phyloP scores from a whole-genome alignment of 1,140 invertebrate genomes.

The Papilio xuthus region DNA sequence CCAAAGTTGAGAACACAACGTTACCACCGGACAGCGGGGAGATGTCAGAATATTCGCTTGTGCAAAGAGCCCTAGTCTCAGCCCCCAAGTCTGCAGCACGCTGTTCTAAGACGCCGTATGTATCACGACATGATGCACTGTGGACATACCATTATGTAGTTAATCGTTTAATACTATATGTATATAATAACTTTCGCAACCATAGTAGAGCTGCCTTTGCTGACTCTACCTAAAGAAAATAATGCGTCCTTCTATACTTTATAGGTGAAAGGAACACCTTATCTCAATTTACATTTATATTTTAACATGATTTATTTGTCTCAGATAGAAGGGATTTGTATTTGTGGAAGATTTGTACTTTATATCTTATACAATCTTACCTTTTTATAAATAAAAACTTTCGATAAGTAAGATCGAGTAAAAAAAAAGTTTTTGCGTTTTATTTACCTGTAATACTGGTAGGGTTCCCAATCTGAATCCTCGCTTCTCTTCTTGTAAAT shows the following conservation, averaged over 20 bases:
- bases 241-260: neutral
- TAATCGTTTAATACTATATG: neutral
- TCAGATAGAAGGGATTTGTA: no score
- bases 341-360: no score
- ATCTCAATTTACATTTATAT: no score
- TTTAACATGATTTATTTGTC: no score
- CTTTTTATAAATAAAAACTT: no score
- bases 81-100: constrained; percentile 86
- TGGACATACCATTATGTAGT: constrained; percentile 42
- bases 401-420: no score
- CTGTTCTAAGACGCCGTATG: constrained; percentile 91
- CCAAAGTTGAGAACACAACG: constrained; percentile 97
- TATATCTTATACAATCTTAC: no score
- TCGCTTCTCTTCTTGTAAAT: constrained; percentile 95
- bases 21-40: constrained; percentile 97
- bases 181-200: neutral
- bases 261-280: no score
- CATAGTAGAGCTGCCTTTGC: neutral
- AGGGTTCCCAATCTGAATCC: constrained; percentile 94
- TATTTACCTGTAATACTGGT: constrained; percentile 95
- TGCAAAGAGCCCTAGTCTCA: constrained; percentile 95
- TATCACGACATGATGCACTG: constrained; percentile 94
- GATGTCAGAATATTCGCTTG: constrained; percentile 98
- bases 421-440: no score
- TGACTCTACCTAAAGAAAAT: neutral